Base-by-base conservation (phyloP, 2,888 invertebrate genomes). In the Lamellibrachia satsuma region DNA sequence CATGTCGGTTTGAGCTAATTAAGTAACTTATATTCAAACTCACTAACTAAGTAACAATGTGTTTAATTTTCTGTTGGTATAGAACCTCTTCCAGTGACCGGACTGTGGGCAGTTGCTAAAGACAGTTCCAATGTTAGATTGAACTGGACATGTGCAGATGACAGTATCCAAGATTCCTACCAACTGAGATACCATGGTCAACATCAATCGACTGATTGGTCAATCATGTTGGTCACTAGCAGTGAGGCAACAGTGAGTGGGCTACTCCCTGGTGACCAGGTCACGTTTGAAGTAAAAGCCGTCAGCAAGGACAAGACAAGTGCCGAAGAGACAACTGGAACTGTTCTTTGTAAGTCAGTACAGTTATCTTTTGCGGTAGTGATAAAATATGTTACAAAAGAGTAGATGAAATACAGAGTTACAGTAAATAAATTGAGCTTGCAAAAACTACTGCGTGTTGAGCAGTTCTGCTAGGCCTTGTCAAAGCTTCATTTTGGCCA, bases 111-210 rank as follows among this genome's bases (percentile, higher is more conserved):
- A 75, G 15, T 22, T 75, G 22, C 22, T n/a, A 75, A 3, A 75
- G 22, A 75, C 75, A 75, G 22, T 6, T 75, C 75, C 75, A 75
- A 75, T 75, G 75, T 75, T 22, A 22, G 22, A 75, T 75, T 75
- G 75, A 75, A 75, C 2, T 75, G 75, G 75, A 75, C 22, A n/a
- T 75, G n/a, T n/a, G 7, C 75, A 75, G 6, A 75, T 15, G 75
- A 75, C 75, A 75, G 75, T 22, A 22, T 75, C n/a, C 75, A 75
- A 75, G 75, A 75, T 75, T 75, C 75, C 75, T 75, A 75, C 75
- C n/a, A 75, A 75, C 2, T 75, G 2, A 75, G 75, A 2, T 75
- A 75, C n/a, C 75, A 22, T n/a, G 75, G 75, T 75, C n/a, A 75
- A 6, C 75, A 75, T 75, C n/a, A 75, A 4, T 75, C 75, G 75